phyloP scores from a whole-genome alignment of 2,797 vertebrate genomes.

The Urosaurus nigricauda region DNA sequence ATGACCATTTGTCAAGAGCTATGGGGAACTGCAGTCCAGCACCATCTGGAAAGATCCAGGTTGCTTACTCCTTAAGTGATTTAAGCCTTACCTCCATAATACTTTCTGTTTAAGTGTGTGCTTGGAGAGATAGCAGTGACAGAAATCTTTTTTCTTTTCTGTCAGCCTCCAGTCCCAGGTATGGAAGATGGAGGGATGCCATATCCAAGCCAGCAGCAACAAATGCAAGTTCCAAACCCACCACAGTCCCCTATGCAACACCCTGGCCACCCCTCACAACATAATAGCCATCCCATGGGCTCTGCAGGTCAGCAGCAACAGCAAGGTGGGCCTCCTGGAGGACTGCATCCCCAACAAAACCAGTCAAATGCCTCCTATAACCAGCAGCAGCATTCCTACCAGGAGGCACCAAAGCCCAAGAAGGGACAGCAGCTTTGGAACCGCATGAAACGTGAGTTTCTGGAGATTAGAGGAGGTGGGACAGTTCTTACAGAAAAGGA shows the following conservation, averaged over 20 bases:
- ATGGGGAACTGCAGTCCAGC: background rate
- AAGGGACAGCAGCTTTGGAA: slow-evolving; percentile 91
- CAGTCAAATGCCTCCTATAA: slow-evolving; percentile 57
- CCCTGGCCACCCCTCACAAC: slow-evolving; percentile 49
- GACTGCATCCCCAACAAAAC: slow-evolving; percentile 62
- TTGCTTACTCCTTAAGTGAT: background rate
- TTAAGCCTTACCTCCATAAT: background rate
- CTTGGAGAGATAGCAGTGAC: background rate
- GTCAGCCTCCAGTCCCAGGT: slow-evolving; percentile 74
- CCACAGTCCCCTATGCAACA: slow-evolving; percentile 65
- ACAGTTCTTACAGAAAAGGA: background rate
- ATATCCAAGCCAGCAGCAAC: slow-evolving; percentile 71
- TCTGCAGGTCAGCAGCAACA: slow-evolving; percentile 56
- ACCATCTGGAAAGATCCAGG: background rate
- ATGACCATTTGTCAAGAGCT: background rate
- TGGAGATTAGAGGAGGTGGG: background rate
- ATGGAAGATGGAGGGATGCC: slow-evolving; percentile 74
- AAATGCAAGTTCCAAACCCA: slow-evolving; percentile 66
- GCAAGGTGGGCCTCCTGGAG: slow-evolving; percentile 53
- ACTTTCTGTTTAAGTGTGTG: background rate
- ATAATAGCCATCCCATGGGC: slow-evolving; percentile 57
- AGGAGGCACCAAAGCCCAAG: slow-evolving; percentile 79
- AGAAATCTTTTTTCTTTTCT: background rate
- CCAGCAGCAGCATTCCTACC: slow-evolving; percentile 76
- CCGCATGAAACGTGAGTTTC: slow-evolving; percentile 89